Evolutionary conservation across 2,113 vertebrate species (phyloP).

Genomic region (Turnix velox): DNA sequence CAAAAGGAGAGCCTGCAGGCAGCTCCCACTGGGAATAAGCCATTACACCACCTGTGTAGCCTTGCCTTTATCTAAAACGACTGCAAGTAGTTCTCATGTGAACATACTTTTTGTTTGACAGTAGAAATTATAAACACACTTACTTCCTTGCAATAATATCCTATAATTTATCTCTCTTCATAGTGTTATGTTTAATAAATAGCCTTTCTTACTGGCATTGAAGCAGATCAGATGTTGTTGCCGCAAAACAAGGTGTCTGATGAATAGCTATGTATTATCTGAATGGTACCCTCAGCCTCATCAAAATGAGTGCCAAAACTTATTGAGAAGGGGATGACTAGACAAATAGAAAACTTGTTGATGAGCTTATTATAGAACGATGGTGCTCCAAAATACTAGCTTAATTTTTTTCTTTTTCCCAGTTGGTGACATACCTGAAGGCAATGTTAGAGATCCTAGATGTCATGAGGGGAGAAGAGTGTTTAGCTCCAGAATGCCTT

Average conservation of each 20-base stretch:
- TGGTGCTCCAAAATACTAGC: neutral
- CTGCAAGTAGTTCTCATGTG: neutral
- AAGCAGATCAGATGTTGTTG: neutral
- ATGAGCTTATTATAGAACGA: neutral
- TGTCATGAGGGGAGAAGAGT: neutral
- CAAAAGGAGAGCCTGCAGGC: neutral
- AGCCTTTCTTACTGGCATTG: neutral
- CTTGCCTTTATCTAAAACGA: neutral
- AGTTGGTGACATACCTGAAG: neutral
- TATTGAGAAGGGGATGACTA: neutral
- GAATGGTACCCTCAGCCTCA: neutral
- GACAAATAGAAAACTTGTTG: neutral
- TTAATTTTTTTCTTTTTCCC: neutral
- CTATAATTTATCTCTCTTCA: neutral
- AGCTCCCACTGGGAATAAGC: rapidly evolving
- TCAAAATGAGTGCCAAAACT: neutral
- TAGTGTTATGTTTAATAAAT: neutral
- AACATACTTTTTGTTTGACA: neutral
- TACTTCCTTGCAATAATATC: neutral
- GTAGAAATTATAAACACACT: neutral
- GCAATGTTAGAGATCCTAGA: neutral
- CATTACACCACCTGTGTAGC: rapidly evolving
- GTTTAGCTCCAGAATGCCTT: neutral
- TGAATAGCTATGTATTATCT: neutral
- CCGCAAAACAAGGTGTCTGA: neutral